A percentile compares a stretch with the other conserved stretches of the same genome.
Evolutionary conservation across 2,113 vertebrate genomes (phyloP).

Genomic region (Dipodomys spectabilis): DNA sequence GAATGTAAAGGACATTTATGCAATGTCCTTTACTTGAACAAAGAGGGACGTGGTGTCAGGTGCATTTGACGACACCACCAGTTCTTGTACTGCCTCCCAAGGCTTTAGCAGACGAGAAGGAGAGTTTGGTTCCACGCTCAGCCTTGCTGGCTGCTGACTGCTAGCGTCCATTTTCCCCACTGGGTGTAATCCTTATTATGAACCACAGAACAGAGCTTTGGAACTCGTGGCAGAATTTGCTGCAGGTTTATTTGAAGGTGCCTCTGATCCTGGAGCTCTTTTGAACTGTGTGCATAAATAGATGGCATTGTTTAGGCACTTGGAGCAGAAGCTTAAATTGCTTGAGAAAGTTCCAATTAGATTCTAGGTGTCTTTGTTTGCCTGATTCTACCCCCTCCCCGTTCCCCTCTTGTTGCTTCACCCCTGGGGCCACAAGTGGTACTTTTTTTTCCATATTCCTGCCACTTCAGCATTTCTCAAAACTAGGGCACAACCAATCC

Average conservation of each 20-base stretch:
- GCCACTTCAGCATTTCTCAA: not conserved
- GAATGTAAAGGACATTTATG: not conserved
- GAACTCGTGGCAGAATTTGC: constrained; percentile 60
- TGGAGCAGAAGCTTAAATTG: constrained; percentile 39
- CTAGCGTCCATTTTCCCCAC: constrained; percentile 41
- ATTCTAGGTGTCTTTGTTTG: constrained; percentile 45
- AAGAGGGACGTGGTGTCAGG: not conserved
- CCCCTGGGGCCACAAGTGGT: not conserved
- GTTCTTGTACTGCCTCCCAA: not conserved
- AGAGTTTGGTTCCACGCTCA: constrained; percentile 1
- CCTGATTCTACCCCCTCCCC: not conserved
- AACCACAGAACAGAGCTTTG: constrained; percentile 67
- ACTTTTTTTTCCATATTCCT: not conserved
- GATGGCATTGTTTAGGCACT: constrained; percentile 64
- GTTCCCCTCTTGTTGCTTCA: too few species aligned
- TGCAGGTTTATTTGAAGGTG: constrained; percentile 53
- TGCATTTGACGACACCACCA: not conserved
- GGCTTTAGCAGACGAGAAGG: not conserved
- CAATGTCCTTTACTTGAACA: not conserved
- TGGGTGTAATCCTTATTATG: constrained; percentile 68
- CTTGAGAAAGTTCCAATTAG: not conserved
- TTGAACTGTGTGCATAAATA: constrained; percentile 52
- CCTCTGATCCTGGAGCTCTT: constrained; percentile 67
- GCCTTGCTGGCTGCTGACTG: constrained; percentile 7
- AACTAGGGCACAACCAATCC: constrained; percentile 12